A percentile compares a stretch with the other conserved stretches of the same genome.
Evolutionary conservation across 2,888 invertebrate genomes (phyloP).

Genomic region (Habrosyne pyritoides): DNA sequence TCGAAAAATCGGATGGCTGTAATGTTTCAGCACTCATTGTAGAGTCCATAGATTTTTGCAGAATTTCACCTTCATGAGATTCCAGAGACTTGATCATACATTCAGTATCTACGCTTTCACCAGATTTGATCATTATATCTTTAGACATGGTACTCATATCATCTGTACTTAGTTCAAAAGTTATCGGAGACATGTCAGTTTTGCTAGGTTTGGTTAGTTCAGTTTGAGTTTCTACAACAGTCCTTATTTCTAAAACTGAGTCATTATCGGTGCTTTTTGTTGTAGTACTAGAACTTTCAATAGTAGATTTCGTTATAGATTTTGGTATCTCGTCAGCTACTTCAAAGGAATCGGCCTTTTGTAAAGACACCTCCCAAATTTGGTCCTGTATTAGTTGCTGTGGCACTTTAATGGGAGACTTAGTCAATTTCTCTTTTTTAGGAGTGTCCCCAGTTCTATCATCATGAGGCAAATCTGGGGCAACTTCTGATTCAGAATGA

Average conservation of each 20-base stretch:
- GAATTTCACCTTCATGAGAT: conserved; percentile 78
- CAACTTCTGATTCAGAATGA: conserved; percentile 81
- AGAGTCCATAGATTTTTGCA: conserved; percentile 80
- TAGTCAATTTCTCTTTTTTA: conserved; percentile 62
- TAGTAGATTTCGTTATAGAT: conserved; percentile 38
- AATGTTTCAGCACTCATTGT: conserved; percentile 80
- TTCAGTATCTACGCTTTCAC: conserved; percentile 79
- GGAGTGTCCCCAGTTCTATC: conserved; percentile 68
- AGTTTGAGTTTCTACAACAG: conserved; percentile 49
- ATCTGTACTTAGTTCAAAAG: conserved; percentile 65
- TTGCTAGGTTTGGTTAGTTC: conserved; percentile 59
- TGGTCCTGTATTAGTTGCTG: conserved; percentile 75
- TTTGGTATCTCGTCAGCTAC: conserved; percentile 58
- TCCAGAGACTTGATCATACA: conserved; percentile 80
- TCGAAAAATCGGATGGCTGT: conserved; percentile 79
- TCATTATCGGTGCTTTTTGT: conserved; percentile 58
- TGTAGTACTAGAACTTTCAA: conserved; percentile 43
- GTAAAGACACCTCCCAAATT: conserved; percentile 74
- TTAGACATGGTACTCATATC: conserved; percentile 71
- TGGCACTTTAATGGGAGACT: conserved; percentile 74
- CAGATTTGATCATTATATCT: conserved; percentile 80
- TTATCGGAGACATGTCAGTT: conserved; percentile 70
- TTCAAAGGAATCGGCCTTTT: conserved; percentile 70
- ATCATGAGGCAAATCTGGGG: conserved; percentile 78
- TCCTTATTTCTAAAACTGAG: conserved; percentile 53